Base-by-base conservation (phyloP, 2,888 invertebrate species). In the Melieria crassipennis region DNA sequence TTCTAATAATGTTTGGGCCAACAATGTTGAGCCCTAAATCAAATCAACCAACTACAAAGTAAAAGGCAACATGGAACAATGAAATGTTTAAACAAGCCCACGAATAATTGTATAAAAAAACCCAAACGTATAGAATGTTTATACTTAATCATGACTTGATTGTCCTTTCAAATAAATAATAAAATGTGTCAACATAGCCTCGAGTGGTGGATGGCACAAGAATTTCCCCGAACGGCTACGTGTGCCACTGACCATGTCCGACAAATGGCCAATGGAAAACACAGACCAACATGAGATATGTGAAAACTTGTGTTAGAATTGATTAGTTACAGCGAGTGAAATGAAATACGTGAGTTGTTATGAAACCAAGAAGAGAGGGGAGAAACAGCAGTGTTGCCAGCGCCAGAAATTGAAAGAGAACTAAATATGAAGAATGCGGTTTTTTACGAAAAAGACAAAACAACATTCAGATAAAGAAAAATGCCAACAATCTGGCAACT, bases 141-240 rank as follows among this genome's bases (percentile, higher is more conserved):
- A 67, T 71, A 75, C 75, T 75, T 75, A 75, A 75, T 73, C 72
- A 75, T 77, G 75, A 65, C 61, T 73, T 72, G 73, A 75, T 76
- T 75, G 75, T 78, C 74, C 75, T 73, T 70, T 60, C 72, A 70
- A 63, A 75, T 77, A 78, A 75, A 76, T 74, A 74, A 76, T 71
- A 70, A 47, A 65, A 61, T 7, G 64, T 72, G 61, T 73, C 73
- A 70, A 68, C 72, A 66, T 60, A 60, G 30, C 30, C 30, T 30
- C 30, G 30, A 30, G 30, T 30, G 56, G 10, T 7, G 45, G 47
- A 10, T 5, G n/a, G 42, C 5, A 10, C 7, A 60, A 55, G 30
- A 10, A 69, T 64, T 69, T 69, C 69, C 50, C 57, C 64, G 64
- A 69, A 69, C 7, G 30, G 47, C n/a, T 58, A 66, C 58, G 48